Evolutionary conservation across 2,797 vertebrate species (phyloP), one percentile per base, ranked within the genome.

Genomic region (Hemibagrus guttatus): DNA sequence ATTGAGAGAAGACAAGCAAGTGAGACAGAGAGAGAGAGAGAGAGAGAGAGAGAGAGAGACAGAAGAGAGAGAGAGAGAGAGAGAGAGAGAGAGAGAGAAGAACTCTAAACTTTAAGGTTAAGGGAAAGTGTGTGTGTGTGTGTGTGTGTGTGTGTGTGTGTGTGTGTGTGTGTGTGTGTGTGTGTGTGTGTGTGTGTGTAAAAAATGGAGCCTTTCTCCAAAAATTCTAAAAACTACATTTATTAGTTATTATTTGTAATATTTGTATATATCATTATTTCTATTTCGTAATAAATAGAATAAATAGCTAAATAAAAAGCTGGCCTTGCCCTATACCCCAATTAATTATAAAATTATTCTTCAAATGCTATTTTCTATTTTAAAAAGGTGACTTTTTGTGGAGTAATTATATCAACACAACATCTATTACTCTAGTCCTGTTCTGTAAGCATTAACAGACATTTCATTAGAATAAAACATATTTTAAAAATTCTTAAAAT

Each of bases 1-100:
- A 92, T 87, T 92, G 92, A 93, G 91, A 92, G 93, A 93, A 93
- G 93, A 92, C 93, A 90, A 90, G 89, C 49, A 89, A 86, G 91
- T 90, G 88, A 88, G 86, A 66, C 31, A 76, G 82, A 80, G 58
- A 72, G 69, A 64, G 80, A 74, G 14, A 61, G 46, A 75, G n/a
- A 72, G 11, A 49, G 52, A 76, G 58, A 5, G 78, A 80, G 19
- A 59, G 35, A 76, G n/a, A 69, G 13, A 58, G 54, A n/a, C n/a
- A n/a, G n/a, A n/a, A 71, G 54, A 74, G 88, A 90, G 90, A 90
- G 46, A 75, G n/a, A 72, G 11, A 49, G 52, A 76, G 58, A 5
- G 78, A 80, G 19, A 59, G 35, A 76, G n/a, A 69, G 13, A 58
- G 54, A 71, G 54, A 74, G 88, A 90, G 90, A 90, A 87, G 85